Evolutionary conservation across 2,888 invertebrate genomes (phyloP).

Genomic region (Pseudeuparius sepicola): DNA sequence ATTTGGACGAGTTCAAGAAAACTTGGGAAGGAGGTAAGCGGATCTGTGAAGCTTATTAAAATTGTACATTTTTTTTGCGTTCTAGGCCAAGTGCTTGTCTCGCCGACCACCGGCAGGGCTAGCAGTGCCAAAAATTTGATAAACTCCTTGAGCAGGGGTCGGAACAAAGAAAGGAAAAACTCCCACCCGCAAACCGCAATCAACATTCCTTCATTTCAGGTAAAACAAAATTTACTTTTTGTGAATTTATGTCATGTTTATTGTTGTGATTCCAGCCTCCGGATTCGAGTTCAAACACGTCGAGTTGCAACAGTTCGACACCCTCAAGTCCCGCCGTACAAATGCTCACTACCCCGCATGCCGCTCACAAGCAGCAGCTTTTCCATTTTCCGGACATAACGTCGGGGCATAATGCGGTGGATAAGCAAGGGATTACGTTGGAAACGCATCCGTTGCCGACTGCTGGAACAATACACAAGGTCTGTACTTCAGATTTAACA

Average conservation of each 20-base stretch:
- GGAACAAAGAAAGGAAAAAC: constrained; percentile 40
- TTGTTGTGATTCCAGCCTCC: constrained; percentile 45
- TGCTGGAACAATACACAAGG: no score
- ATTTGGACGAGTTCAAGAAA: constrained; percentile 72
- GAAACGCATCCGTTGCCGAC: constrained; percentile 40
- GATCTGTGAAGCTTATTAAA: constrained; percentile 13
- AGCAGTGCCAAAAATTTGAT: constrained; percentile 38
- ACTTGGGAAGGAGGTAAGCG: constrained; percentile 48
- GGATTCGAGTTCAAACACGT: constrained; percentile 87
- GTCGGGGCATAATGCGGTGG: no score
- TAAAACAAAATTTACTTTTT: constrained; percentile 29
- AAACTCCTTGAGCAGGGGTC: constrained; percentile 31
- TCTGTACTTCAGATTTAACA: no score
- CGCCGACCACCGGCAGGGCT: constrained; percentile 40
- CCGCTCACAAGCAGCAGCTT: constrained; percentile 41
- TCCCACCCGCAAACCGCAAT: constrained; percentile 47
- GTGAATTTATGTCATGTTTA: constrained; percentile 15
- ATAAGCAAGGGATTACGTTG: constrained; percentile 43
- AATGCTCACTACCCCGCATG: constrained; percentile 40
- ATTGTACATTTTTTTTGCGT: no score
- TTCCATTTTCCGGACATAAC: constrained; percentile 72
- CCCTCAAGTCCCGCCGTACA: constrained; percentile 83
- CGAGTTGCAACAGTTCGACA: constrained; percentile 93
- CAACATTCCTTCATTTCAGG: constrained; percentile 48
- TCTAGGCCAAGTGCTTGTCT: constrained; percentile 33